Conservation (phyloP, 2,113 vertebrate species). For the Larimichthys polyactis region DNA sequence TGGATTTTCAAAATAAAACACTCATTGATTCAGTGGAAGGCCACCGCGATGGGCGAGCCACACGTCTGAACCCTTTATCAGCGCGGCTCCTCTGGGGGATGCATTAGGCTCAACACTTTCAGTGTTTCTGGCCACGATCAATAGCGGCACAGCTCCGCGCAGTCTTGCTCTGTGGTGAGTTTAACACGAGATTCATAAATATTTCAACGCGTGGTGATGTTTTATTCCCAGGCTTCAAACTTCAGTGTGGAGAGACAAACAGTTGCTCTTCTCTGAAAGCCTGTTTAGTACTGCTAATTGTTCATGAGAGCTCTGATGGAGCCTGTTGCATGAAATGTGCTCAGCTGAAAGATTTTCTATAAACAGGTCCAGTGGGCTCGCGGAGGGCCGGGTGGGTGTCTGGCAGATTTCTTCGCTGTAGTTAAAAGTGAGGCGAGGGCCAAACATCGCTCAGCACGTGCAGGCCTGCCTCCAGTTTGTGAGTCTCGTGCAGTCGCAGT, state of each 20-base stretch:
- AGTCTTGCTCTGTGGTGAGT: constrained; percentile 39
- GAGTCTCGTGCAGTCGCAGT: neutral
- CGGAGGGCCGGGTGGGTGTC: constrained; percentile 2
- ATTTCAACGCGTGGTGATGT: constrained; percentile 56
- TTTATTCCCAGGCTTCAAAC: constrained; percentile 46
- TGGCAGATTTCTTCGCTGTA: constrained; percentile 31
- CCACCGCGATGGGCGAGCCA: constrained; percentile 1
- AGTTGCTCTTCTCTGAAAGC: constrained; percentile 35
- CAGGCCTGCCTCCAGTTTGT: neutral
- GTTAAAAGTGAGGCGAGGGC: constrained; percentile 5
- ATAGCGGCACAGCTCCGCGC: constrained; percentile 26
- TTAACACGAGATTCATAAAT: constrained; percentile 60
- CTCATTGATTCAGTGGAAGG: neutral
- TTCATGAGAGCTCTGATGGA: constrained; percentile 17
- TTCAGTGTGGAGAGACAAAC: constrained; percentile 16
- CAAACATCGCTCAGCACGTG: constrained; percentile 1
- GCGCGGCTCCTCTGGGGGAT: constrained; percentile 34
- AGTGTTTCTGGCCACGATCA: constrained; percentile 43
- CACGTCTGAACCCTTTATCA: constrained; percentile 19
- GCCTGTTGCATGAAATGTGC: constrained; percentile 27
- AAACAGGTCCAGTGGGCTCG: constrained; percentile 29
- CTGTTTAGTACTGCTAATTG: constrained; percentile 25
- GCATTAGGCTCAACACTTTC: constrained; percentile 50
- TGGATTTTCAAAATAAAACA: constrained; percentile 38
- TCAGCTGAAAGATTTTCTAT: constrained; percentile 43